Base-by-base conservation (phyloP, 2,113 vertebrate genomes). In the Xenopus laevis region DNA sequence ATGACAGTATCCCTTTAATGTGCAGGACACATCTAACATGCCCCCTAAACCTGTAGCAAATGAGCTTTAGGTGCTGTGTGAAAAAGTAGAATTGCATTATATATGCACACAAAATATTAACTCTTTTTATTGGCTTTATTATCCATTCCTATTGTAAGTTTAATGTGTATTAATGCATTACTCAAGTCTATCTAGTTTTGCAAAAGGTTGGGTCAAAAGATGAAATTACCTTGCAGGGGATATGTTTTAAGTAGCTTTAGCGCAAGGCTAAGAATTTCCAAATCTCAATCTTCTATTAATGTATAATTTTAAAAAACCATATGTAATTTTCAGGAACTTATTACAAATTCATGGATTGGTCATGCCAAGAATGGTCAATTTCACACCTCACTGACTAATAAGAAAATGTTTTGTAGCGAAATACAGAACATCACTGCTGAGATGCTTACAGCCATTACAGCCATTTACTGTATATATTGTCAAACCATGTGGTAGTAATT, bases 321-420 rank as follows among this genome's bases (percentile, higher is more conserved):
- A 63, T 53, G 47, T 40, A 61, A 71, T 71, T 71, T 23, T 30
- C 45, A 71, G 60, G 47, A 40, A 53, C 27, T 33, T 30, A 63
- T 64, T 64, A 64, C 30, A 72, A 64, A 63, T 52, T 72, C 59
- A 63, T 63, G 27, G 45, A 72, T 64, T 63, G 71, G 71, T 64
- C 71, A 72, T 72, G 71, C 46, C 13, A 72, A 63, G 60, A 53
- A 53, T 72, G 46, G 71, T 11, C 62, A 53, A 72, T 72, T 63
- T 62, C n/a, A 71, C 59, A 62, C 45, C 45, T 71, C 10, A 71
- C 21, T 33, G 67, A 57, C 67, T 58, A 69, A 69, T 71, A 71
- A 52, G 44, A 61, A 47, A 45, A 10, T 46, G 18, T 50, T 61
- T 70, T 70, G 53, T 58, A 17, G 13, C n/a, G 20, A 70, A 64